These are phyloP conservation scores for Phyllotis vaccarum DNA, from an alignment of 2,797 vertebrate species.

Conservation along the genomic window DNA sequence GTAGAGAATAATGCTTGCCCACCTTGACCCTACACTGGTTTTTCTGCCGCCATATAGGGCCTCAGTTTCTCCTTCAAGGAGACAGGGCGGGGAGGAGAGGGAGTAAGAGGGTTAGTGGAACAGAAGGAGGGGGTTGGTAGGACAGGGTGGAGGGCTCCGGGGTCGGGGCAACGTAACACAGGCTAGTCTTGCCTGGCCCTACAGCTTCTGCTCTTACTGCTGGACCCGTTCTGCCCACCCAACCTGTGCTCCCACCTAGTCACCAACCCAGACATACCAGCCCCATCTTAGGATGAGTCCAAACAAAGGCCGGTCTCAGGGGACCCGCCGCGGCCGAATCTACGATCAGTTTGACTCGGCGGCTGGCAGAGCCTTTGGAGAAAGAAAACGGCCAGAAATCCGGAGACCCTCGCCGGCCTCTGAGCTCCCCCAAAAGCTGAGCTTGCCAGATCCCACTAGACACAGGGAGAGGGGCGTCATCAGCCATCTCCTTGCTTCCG, in stretches of 20 bases:
- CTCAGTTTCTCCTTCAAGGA: constrained; percentile 19
- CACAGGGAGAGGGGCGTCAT: not conserved
- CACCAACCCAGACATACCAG: not conserved
- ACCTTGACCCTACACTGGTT: not conserved
- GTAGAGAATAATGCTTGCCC: not conserved
- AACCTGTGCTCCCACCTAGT: not conserved
- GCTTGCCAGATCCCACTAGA: not conserved
- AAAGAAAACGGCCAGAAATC: not conserved
- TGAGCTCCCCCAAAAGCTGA: not conserved
- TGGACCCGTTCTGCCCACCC: not conserved
- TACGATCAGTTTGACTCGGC: not conserved
- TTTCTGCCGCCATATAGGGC: not conserved
- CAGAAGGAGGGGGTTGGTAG: not conserved
- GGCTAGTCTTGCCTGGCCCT: not conserved
- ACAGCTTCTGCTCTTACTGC: not conserved
- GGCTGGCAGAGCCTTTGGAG: not conserved
- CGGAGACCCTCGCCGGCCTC: not conserved
- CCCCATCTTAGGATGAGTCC: constrained; percentile 16
- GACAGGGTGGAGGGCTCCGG: no score
- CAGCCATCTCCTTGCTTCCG: not conserved
- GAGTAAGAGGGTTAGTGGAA: not conserved
- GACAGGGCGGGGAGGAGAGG: not conserved
- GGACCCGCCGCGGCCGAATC: constrained; percentile 41
- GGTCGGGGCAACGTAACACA: no score
- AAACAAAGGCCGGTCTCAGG: constrained; percentile 69